Base-by-base conservation (phyloP, 2,888 invertebrate species). In the Tenthredo distinguenda region DNA sequence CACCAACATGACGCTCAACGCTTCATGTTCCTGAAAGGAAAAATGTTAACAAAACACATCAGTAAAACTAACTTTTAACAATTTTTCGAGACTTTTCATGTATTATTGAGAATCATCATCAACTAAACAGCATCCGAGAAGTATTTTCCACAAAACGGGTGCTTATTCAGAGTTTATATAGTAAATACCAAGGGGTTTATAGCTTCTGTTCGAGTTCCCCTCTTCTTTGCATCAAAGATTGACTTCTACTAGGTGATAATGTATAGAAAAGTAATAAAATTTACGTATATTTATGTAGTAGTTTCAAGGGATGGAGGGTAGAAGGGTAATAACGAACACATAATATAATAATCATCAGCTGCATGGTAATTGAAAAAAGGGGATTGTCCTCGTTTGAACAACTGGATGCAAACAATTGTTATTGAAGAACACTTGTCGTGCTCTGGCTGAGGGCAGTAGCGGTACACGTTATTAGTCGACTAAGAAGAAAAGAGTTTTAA, bases 1-100 rank as follows among this genome's bases (percentile, higher is more conserved):
- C 89, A 90, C 90, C 89, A 89, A 88, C 91, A 91, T 92, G 90
- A 89, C 89, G 87, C 90, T 91, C 88, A 89, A 87, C 89, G 89
- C 89, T 88, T 87, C 89, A 88, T 88, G 89, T 89, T 86, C 88
- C 92, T 92, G 90, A 62, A 91, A 91, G 84, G 2, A 47, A 34
- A 34, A 43, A 74, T 55, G 55, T 55, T n/a, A 10, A 10, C 2
- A 47, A 12, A 47, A 10, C 7, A 47, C 12, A 12, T 47, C 7
- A 12, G 43, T n/a, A 58, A 2, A 12, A 58, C 6, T 37, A 37
- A 37, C 37, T 37, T 37, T 37, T 6, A 37, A 37, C 6, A 37
- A 37, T 37, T 6, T 5, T 0, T 37, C 37, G 26, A 26, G 26
- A 26, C 26, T 26, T 26, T 26, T 26, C 26, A 26, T 26, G 26